Percentiles rank a stretch among this genome's conserved stretches.
phyloP scores from a whole-genome alignment of 2,888 invertebrate species.

The Trissolcus brochymenae region DNA sequence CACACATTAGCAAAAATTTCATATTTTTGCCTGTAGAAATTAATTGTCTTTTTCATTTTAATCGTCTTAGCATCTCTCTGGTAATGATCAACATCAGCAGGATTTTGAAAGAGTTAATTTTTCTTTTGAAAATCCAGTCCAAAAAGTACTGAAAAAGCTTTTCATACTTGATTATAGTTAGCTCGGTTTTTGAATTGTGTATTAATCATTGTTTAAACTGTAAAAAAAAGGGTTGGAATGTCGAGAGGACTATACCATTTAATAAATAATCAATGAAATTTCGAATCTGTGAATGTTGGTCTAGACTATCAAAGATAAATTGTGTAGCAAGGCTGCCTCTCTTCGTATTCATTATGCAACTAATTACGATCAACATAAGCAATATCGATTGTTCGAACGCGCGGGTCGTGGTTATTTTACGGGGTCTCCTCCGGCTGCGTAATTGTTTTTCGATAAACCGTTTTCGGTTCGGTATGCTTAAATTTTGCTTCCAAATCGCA shows the following conservation, averaged over 20 bases:
- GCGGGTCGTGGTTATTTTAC: conserved; percentile 50
- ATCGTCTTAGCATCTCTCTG: too few relatives aligned
- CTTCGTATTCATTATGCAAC: conserved; percentile 51
- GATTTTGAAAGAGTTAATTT: too few relatives aligned
- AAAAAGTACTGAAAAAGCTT: too few relatives aligned
- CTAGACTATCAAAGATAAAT: conserved; percentile 30
- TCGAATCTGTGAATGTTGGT: background rate
- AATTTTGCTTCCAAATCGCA: conserved; percentile 44
- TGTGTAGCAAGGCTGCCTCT: conserved; percentile 30
- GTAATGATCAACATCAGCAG: too few relatives aligned
- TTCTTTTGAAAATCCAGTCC: too few relatives aligned
- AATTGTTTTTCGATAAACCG: conserved; percentile 59
- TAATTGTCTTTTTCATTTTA: too few relatives aligned
- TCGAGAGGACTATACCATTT: background rate
- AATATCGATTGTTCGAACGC: conserved; percentile 49
- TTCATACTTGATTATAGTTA: too few relatives aligned
- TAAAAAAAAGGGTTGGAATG: too few relatives aligned
- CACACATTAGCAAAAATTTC: too few relatives aligned
- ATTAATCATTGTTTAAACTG: too few relatives aligned
- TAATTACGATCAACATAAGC: conserved; percentile 57
- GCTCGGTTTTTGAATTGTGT: too few relatives aligned
- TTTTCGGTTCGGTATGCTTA: conserved; percentile 47
- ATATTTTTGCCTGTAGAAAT: too few relatives aligned
- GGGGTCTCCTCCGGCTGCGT: conserved; percentile 42
- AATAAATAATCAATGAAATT: background rate